phyloP scores from a whole-genome alignment of 2,797 vertebrate genomes.

The Sebastiscus albofasciatus region DNA sequence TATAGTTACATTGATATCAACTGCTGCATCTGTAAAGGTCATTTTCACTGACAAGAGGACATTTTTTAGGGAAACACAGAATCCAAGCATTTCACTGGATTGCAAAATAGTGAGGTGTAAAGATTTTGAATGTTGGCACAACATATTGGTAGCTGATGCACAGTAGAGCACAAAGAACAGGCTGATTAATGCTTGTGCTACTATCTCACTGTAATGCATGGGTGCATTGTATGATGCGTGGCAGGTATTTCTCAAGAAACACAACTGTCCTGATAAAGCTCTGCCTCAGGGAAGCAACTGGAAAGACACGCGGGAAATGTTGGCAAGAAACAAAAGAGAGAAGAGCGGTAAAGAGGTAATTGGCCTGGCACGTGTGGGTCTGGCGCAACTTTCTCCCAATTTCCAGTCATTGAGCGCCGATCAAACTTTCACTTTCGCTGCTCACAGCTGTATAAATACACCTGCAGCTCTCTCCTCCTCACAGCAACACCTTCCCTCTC shows the following conservation, averaged over 20 bases:
- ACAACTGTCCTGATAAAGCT: neutral
- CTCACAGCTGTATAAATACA: conserved; percentile 55
- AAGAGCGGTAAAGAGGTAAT: neutral
- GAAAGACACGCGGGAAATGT: neutral
- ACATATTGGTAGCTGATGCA: too few relatives aligned
- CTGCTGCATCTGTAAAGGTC: too few relatives aligned
- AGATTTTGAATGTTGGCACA: too few relatives aligned
- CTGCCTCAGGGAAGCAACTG: neutral
- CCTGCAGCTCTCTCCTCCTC: neutral
- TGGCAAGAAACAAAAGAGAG: neutral
- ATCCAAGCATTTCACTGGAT: too few relatives aligned
- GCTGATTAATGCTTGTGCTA: too few relatives aligned
- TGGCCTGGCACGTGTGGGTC: neutral
- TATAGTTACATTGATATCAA: too few relatives aligned
- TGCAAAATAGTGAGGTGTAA: too few relatives aligned
- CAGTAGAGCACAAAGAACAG: too few relatives aligned
- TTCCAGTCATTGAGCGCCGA: conserved; percentile 34
- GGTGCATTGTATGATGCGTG: neutral
- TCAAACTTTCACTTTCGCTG: conserved; percentile 57
- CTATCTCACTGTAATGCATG: neutral
- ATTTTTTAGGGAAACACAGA: too few relatives aligned
- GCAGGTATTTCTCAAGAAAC: neutral
- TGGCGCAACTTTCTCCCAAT: neutral
- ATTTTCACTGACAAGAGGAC: too few relatives aligned
- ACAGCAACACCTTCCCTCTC: conserved; percentile 22